Conservation (phyloP, 2,113 vertebrate species). For the Solea solea region DNA sequence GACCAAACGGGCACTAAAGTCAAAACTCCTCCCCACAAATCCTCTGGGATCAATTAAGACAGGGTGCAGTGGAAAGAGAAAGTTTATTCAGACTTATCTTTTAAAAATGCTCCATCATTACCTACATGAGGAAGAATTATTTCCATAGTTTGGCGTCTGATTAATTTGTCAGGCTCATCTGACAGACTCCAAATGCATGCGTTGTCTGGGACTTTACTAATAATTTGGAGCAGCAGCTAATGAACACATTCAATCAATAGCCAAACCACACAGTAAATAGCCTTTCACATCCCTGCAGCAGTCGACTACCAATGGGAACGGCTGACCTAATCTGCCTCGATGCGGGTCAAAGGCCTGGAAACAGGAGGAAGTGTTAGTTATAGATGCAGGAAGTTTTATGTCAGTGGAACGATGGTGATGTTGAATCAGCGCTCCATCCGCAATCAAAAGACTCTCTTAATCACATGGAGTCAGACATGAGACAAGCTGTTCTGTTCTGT, state of each 20-base stretch:
- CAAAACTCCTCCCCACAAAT: constrained; percentile 30
- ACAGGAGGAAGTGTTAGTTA: constrained; percentile 7
- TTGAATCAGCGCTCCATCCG: not conserved
- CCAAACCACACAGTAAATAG: constrained; percentile 25
- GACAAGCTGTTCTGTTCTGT: no score
- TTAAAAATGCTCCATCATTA: constrained; percentile 10
- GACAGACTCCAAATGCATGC: constrained; percentile 32
- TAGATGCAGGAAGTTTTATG: not conserved
- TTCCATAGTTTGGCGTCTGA: constrained; percentile 34
- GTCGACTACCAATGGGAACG: constrained; percentile 31
- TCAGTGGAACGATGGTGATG: not conserved
- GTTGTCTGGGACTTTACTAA: constrained; percentile 40
- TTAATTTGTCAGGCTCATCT: constrained; percentile 38
- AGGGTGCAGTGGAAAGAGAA: not conserved
- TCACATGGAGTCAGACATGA: not conserved
- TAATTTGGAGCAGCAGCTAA: constrained; percentile 46
- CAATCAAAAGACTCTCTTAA: not conserved
- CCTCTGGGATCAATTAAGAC: constrained; percentile 44
- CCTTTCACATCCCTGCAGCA: constrained; percentile 14
- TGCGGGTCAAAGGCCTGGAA: constrained; percentile 23
- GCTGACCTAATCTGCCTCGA: constrained; percentile 36
- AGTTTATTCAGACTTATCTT: constrained; percentile 10
- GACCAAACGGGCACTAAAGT: constrained; percentile 8
- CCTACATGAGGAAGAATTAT: not conserved
- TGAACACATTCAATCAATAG: constrained; percentile 55